phyloP scores from a whole-genome alignment of 1,140 invertebrate genomes.

The Aphis craccivora region DNA sequence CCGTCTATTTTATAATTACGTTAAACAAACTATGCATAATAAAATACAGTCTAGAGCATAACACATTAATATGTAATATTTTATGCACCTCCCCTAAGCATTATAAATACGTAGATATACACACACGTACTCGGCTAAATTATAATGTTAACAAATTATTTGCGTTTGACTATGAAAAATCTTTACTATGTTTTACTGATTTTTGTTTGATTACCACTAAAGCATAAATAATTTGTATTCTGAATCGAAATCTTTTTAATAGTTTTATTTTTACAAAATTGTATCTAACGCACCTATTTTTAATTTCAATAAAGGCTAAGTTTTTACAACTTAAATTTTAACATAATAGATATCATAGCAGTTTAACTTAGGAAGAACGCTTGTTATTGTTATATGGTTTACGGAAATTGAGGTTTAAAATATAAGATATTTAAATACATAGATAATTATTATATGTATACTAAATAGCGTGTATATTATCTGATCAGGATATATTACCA shows the following conservation, averaged over 20 bases:
- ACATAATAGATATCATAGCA: background rate
- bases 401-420: background rate
- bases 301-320: background rate
- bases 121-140: background rate
- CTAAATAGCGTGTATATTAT: background rate
- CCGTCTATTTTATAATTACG: background rate
- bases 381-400: background rate
- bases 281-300: background rate
- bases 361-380: background rate
- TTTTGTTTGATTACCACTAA: background rate
- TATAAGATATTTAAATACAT: background rate
- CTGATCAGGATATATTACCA: background rate
- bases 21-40: background rate
- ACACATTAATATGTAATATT: background rate
- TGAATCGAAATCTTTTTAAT: background rate
- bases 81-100: background rate
- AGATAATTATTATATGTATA: background rate
- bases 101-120: background rate
- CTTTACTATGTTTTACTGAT: background rate
- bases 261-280: background rate
- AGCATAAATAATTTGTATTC: background rate
- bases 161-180: background rate
- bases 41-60: background rate
- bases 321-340: background rate
- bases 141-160: slow-evolving; percentile 4